Base-by-base conservation (phyloP, 2,113 vertebrate genomes). In the Neodon shergylaensis region DNA sequence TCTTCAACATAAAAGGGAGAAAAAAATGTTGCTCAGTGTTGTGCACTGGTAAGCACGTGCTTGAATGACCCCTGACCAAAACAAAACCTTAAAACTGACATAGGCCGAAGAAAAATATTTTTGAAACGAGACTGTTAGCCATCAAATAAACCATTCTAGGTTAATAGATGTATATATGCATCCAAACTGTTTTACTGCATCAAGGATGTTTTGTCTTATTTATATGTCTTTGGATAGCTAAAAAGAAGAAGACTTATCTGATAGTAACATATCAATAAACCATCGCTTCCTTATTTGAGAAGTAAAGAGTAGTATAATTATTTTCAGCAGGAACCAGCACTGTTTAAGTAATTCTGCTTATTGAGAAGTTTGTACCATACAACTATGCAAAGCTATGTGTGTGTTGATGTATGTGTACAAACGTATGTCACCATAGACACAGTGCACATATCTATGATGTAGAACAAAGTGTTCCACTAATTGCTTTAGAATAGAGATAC, bases 141-240 rank as follows among this genome's bases (percentile, higher is more conserved):
- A 72, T 92, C 81, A 94, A 94, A 61, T 31, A 94, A 92, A 96
- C 19, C 82, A 86, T 95, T 97, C 66, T 89, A 12, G 44, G 83
- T 92, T 66, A 76, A 81, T 58, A 58, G 6, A 82, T 8, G 11
- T 49, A 49, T 49, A 49, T 49, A 49, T 49, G 49, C 49, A 49
- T 49, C 1, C 66, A 95, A 89, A 94, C 12, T 3, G 4, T 88
- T 94, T 95, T 39, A 42, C n/a, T 92, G 86, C 44, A 13, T 91
- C 76, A 24, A 73, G 68, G 28, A 88, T 3, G 5, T 86, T 92
- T 90, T 87, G 0, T 83, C 54, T 96, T 87, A 0, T 95, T 81
- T 92, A 94, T 52, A 79, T 5, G 68, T 33, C 13, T 58, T 77
- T 4, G 77, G 22, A 68, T 44, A 93, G 36, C 21, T 73, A 88